Evolutionary conservation across 2,888 invertebrate genomes (phyloP).

Genomic region (Chrysina gloriosa): DNA sequence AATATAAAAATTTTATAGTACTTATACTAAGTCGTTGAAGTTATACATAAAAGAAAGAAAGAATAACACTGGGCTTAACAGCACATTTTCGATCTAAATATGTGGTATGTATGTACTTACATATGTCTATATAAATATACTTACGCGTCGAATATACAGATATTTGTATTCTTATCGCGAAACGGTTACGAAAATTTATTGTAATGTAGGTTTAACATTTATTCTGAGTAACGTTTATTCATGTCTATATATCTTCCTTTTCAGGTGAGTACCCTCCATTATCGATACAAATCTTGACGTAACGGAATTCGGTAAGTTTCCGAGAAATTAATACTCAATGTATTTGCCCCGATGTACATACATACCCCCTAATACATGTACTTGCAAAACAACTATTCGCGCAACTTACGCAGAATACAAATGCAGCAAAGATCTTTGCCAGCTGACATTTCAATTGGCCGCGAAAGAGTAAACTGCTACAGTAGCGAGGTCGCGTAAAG

Average conservation of each 20-base stretch:
- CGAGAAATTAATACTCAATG: slow-evolving; percentile 18
- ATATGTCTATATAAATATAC: no score
- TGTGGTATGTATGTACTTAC: no score
- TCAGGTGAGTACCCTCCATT: slow-evolving; percentile 26
- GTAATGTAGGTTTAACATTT: neutral
- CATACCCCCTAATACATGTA: no score
- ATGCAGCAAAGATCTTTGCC: slow-evolving; percentile 14
- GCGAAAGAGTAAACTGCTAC: neutral
- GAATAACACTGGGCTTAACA: no score
- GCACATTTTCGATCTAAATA: no score
- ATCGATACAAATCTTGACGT: neutral
- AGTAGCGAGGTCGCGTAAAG: neutral
- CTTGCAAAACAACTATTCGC: no score
- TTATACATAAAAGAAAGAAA: no score
- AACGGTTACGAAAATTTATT: neutral
- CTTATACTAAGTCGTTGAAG: no score
- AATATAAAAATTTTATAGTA: no score
- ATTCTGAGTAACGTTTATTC: slow-evolving; percentile 11
- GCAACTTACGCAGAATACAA: slow-evolving; percentile 1
- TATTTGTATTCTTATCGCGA: neutral
- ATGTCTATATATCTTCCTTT: slow-evolving; percentile 11
- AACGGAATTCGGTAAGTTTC: slow-evolving; percentile 14
- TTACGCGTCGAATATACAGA: no score
- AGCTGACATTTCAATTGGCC: slow-evolving; percentile 28
- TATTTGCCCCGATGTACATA: no score